Base-by-base conservation (phyloP, 2,797 vertebrate species). In the Helostoma temminkii region DNA sequence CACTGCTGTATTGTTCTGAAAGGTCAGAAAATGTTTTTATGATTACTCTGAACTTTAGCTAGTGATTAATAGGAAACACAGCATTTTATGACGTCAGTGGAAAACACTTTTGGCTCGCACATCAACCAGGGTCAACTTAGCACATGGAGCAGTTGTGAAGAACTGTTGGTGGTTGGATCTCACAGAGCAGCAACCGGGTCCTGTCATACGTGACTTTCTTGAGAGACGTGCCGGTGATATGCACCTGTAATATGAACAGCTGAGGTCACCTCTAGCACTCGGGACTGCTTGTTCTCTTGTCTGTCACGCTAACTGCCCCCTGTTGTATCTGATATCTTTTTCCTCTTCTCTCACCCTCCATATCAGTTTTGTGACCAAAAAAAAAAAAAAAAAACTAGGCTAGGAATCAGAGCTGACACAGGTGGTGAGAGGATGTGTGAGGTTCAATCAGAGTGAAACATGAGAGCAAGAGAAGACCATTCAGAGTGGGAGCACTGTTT, bases 341-440 rank as follows among this genome's bases (percentile, higher is more conserved):
- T 74, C 58, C 49, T n/a, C 41, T 10, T 46, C 52, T 69, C 54
- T 61, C 69, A 48, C 61, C 56, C 48, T 72, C 14, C 32, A 11
- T 74, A 65, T 85, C 83, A 75, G 54, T 70, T 66, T 55, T 57
- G 30, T 46, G 36, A 78, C 71, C n/a, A 59, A 59, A 76, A 42
- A 64, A 19, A 43, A 42, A 37, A 66, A 46, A 6, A 18, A 72
- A 61, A 78, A 78, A 79, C 66, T 59, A 70, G 80, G 76, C 61
- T 85, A 87, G 84, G 82, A 88, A 88, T 72, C 73, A 46, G 81
- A 91, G 87, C 82, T 75, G 85, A 64, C 80, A 26, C 89, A 91
- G 88, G 86, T 89, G 89, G 73, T 37, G 87, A 76, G 87, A 89
- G 80, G 80, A 83, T 77, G 84, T 80, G 76, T 64, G 25, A 84